Evolutionary conservation across 2,888 invertebrate genomes (phyloP).

Genomic region (Orthosia cruda): DNA sequence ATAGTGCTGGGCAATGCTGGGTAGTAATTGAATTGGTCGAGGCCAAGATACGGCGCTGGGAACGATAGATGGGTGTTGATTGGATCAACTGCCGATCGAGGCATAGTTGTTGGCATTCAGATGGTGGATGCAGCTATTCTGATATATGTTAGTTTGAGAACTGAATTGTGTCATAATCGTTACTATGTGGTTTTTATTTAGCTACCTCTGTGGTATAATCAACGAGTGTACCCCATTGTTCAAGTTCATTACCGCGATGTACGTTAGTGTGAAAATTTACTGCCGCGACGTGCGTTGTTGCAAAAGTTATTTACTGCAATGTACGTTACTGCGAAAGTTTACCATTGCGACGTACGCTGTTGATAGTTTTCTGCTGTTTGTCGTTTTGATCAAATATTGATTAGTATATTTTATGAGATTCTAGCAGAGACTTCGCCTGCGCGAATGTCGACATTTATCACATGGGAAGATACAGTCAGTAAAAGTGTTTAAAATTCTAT

Average conservation of each 20-base stretch:
- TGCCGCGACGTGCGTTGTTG: too few species aligned
- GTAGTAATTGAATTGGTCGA: constrained; percentile 35
- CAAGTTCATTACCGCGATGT: too few species aligned
- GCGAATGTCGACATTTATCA: too few species aligned
- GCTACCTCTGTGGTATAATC: too few species aligned
- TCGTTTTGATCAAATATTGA: not conserved
- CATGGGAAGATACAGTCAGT: too few species aligned
- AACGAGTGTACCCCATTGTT: too few species aligned
- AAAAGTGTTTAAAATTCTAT: too few species aligned
- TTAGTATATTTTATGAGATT: not conserved
- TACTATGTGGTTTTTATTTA: not conserved
- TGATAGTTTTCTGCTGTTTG: not conserved
- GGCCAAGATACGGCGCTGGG: constrained; percentile 33
- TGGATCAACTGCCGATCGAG: constrained; percentile 20
- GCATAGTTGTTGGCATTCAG: constrained; percentile 8
- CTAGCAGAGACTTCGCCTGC: too few species aligned
- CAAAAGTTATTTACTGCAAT: too few species aligned
- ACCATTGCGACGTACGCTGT: too few species aligned
- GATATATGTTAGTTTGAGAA: not conserved
- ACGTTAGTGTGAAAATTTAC: too few species aligned
- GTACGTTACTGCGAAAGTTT: too few species aligned
- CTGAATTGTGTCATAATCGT: not conserved
- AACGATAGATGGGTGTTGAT: constrained; percentile 27
- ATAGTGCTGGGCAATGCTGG: constrained; percentile 59
- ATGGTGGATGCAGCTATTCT: constrained; percentile 2